A percentile compares a stretch with the other conserved stretches of the same genome.
These are phyloP conservation scores for Himalopsyche phryganea DNA, from an alignment of 1,140 invertebrate species.

Conservation along the genomic window DNA sequence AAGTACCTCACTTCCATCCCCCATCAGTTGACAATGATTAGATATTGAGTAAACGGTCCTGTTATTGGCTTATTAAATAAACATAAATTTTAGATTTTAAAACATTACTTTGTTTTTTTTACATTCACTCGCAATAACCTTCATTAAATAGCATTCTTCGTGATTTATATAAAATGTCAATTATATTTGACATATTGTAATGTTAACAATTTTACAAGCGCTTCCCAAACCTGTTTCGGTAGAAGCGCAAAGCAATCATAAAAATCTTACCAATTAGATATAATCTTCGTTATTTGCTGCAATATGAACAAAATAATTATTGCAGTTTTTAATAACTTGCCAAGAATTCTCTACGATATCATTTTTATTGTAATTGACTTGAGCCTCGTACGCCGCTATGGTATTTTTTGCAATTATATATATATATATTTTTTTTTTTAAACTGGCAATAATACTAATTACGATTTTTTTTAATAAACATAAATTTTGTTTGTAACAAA, in stretches of 20 bases:
- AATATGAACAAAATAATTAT: slow-evolving; percentile 8
- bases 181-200: too few species aligned
- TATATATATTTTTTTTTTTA: too few species aligned
- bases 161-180: too few species aligned
- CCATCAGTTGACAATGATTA: too few species aligned
- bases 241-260: background rate
- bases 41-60: too few species aligned
- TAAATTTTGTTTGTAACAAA: slow-evolving; percentile 6
- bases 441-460: slow-evolving; percentile 2
- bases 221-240: slow-evolving; percentile 1
- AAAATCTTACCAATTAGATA: slow-evolving; percentile 10
- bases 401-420: slow-evolving; percentile 3
- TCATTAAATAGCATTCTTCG: too few species aligned
- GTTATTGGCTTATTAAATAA: too few species aligned
- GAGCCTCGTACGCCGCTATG: background rate
- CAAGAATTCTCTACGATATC: slow-evolving; percentile 14
- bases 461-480: background rate
- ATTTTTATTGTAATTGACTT: slow-evolving; percentile 19
- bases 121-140: too few species aligned
- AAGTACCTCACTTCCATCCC: too few species aligned
- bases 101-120: too few species aligned
- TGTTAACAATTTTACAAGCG: too few species aligned
- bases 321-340: slow-evolving; percentile 22
- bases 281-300: slow-evolving; percentile 5
- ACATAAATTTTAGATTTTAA: too few species aligned